Percentiles rank a stretch among this genome's conserved stretches.
phyloP scores from a whole-genome alignment of 2,888 invertebrate genomes.

The Chrysolina americana region DNA sequence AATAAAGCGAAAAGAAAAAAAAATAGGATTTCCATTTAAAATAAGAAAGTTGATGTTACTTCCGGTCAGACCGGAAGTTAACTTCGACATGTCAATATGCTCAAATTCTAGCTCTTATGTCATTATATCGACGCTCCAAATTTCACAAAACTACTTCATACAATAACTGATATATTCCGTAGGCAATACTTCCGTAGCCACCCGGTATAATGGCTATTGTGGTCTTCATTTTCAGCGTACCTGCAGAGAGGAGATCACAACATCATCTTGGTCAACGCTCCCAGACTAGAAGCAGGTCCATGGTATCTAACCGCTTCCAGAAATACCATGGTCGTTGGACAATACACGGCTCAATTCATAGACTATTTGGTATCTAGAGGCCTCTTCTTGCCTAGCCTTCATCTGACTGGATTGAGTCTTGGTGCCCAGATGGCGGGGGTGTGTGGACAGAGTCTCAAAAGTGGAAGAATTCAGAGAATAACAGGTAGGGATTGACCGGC shows the following conservation, averaged over 20 bases:
- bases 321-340: conserved; percentile 76
- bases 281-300: conserved; percentile 74
- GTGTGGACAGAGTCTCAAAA: conserved; percentile 72
- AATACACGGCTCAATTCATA: conserved; percentile 73
- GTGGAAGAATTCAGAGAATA: conserved; percentile 74
- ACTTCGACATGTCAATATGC: too few species aligned
- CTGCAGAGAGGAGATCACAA: conserved; percentile 74
- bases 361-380: conserved; percentile 76
- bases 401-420: conserved; percentile 76
- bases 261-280: conserved; percentile 75
- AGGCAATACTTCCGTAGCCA: too few species aligned
- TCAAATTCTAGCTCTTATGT: too few species aligned
- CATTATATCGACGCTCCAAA: too few species aligned
- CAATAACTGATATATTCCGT: too few species aligned
- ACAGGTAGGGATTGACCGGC: conserved; percentile 68
- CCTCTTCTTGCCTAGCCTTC: conserved; percentile 72
- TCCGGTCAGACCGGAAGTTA: too few species aligned
- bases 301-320: conserved; percentile 75
- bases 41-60: too few species aligned
- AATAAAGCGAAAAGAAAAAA: too few species aligned
- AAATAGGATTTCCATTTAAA: too few species aligned
- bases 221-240: conserved; percentile 69
- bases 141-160: too few species aligned
- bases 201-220: too few species aligned
- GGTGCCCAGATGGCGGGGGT: conserved; percentile 79